Conservation (phyloP, 2,888 invertebrate species). For the Trichopoda pennipes region DNA sequence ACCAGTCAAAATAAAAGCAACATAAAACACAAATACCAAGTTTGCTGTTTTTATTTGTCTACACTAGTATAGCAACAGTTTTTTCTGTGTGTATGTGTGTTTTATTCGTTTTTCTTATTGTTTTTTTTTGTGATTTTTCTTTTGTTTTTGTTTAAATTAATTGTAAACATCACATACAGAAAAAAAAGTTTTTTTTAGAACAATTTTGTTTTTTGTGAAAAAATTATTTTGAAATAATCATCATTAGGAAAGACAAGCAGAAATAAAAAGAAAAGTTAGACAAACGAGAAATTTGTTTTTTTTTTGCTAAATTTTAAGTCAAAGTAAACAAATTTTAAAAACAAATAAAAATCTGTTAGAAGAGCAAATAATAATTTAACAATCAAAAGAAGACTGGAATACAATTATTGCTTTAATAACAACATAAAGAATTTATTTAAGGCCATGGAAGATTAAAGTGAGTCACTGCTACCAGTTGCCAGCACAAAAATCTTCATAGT, state of each 20-base stretch:
- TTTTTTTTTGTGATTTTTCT: conserved; percentile 3
- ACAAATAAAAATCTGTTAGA: conserved; percentile 5
- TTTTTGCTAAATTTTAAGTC: conserved; percentile 8
- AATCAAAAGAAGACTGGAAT: neutral
- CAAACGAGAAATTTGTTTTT: neutral
- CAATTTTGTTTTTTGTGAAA: conserved; percentile 24
- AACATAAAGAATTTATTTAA: too few relatives aligned
- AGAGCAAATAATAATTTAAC: conserved; percentile 7
- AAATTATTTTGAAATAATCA: conserved; percentile 36
- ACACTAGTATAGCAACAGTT: conserved; percentile 41
- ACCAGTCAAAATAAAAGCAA: conserved; percentile 46
- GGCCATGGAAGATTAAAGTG: too few relatives aligned
- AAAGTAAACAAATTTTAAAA: conserved; percentile 17
- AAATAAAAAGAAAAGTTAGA: conserved; percentile 6
- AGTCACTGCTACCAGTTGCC: too few relatives aligned
- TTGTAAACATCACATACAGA: conserved; percentile 58
- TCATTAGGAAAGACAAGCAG: conserved; percentile 35
- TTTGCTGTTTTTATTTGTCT: conserved; percentile 43
- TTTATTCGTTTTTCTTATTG: conserved; percentile 6
- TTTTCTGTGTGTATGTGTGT: neutral
- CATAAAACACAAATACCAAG: conserved; percentile 45
- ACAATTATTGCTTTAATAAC: too few relatives aligned
- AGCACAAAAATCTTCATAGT: too few relatives aligned
- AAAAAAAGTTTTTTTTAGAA: conserved; percentile 20
- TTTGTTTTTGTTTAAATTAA: conserved; percentile 52